Percentiles rank a stretch among this genome's conserved stretches.
Evolutionary conservation across 2,797 vertebrate genomes (phyloP).

Genomic region (Adelosebastes latens): DNA sequence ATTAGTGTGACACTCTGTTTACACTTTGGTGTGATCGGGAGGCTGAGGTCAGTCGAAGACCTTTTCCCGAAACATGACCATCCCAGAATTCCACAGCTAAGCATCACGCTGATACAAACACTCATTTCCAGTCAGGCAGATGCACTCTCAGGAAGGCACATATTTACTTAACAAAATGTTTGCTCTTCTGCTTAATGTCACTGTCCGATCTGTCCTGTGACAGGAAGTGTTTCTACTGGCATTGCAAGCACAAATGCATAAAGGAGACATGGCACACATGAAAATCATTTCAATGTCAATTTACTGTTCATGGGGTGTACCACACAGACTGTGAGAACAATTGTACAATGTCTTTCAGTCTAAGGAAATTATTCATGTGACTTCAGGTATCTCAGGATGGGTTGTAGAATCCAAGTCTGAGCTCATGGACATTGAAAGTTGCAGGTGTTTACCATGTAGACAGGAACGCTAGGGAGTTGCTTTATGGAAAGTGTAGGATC

Average conservation of each 20-base stretch:
- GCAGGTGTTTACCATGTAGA: background rate
- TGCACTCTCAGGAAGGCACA: background rate
- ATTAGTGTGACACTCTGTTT: background rate
- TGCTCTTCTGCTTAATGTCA: background rate
- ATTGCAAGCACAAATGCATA: background rate
- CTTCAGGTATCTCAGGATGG: background rate
- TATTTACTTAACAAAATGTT: constrained; percentile 2
- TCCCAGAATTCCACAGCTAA: constrained; percentile 59
- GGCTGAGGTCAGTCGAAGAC: constrained; percentile 31
- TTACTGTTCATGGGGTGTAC: too few relatives aligned
- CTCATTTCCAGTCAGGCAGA: constrained; percentile 4
- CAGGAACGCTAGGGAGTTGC: background rate
- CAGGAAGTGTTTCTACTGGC: background rate
- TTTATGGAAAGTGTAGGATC: background rate
- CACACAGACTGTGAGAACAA: background rate
- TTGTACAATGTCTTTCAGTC: background rate
- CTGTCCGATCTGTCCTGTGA: background rate
- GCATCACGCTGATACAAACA: constrained; percentile 29
- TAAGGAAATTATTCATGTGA: background rate
- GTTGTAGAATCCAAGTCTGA: background rate
- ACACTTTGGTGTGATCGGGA: constrained; percentile 45
- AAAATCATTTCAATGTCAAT: background rate
- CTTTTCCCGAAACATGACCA: constrained; percentile 66
- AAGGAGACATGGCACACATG: background rate
- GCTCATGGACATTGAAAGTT: background rate